These are phyloP conservation scores for Ornithorhynchus anatinus DNA, from an alignment of 2,113 vertebrate species.

Conservation along the genomic window DNA sequence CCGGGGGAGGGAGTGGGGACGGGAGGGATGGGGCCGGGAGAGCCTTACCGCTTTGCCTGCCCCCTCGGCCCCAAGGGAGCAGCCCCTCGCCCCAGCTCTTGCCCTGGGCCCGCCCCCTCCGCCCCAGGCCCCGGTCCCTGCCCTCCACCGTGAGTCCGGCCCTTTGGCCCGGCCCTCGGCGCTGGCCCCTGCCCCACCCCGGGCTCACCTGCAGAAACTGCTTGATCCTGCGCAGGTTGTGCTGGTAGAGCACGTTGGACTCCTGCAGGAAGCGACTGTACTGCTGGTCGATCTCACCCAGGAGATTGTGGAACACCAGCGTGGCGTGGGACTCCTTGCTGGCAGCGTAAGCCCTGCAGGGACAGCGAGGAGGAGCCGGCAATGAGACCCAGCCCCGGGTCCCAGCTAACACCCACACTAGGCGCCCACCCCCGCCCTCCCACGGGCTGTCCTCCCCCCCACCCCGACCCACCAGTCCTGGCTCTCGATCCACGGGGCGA, in stretches of 20 bases:
- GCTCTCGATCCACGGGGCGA: conserved; percentile 97
- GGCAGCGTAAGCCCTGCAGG: conserved; percentile 89
- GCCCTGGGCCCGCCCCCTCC: no score
- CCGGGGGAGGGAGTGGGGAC: no score
- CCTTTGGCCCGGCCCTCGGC: not conserved
- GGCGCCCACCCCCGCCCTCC: no score
- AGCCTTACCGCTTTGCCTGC: not conserved
- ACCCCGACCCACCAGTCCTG: conserved; percentile 87
- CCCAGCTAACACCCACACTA: not conserved
- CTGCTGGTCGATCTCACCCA: conserved; percentile 98
- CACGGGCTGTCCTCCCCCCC: accelerated
- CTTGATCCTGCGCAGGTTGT: conserved; percentile 96
- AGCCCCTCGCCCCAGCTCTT: not conserved
- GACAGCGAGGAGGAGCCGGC: not conserved
- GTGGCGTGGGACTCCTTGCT: conserved; percentile 97
- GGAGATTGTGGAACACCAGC: conserved; percentile 95
- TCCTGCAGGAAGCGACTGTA: conserved; percentile 98
- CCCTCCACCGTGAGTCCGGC: not conserved
- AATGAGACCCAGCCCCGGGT: not conserved
- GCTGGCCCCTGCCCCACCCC: accelerated
- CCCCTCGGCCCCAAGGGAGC: not conserved
- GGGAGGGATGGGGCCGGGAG: not conserved
- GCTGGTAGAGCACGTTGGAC: conserved; percentile 96
- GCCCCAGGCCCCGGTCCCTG: no score
- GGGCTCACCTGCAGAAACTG: conserved; percentile 89